phyloP scores from a whole-genome alignment of 2,888 invertebrate genomes.

The Ametastegia equiseti region DNA sequence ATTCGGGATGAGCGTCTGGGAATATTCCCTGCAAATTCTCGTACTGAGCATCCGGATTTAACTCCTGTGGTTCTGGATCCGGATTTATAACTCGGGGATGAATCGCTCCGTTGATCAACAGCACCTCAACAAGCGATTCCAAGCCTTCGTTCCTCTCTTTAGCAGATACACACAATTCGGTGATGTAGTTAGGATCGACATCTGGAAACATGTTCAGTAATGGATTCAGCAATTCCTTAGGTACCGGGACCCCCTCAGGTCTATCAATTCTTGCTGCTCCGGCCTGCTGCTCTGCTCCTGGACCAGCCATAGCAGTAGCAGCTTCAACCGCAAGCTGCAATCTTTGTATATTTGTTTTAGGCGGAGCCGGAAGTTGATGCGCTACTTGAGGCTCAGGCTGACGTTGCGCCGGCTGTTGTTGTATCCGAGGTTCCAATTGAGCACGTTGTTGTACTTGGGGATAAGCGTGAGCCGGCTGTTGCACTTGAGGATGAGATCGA shows the following conservation, averaged over 20 bases:
- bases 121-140: conserved; percentile 15
- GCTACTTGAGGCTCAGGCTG: no score
- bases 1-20: conserved; percentile 68
- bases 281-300: background rate
- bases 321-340: no score
- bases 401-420: no score
- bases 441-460: no score
- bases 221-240: conserved; percentile 30
- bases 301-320: background rate
- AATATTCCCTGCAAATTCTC: conserved; percentile 64
- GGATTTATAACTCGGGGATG: conserved; percentile 32
- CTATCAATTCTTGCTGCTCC: background rate
- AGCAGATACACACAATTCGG: conserved; percentile 1
- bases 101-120: background rate
- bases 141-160: background rate
- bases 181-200: conserved; percentile 52
- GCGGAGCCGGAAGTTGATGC: no score
- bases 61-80: conserved; percentile 27
- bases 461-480: no score
- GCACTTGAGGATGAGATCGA: no score
- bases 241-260: background rate
- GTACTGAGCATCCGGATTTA: conserved; percentile 56
- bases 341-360: no score
- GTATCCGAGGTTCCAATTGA: no score
- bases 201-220: conserved; percentile 58